phyloP scores from a whole-genome alignment of 2,113 vertebrate genomes.

The Typhlomys cinereus region DNA sequence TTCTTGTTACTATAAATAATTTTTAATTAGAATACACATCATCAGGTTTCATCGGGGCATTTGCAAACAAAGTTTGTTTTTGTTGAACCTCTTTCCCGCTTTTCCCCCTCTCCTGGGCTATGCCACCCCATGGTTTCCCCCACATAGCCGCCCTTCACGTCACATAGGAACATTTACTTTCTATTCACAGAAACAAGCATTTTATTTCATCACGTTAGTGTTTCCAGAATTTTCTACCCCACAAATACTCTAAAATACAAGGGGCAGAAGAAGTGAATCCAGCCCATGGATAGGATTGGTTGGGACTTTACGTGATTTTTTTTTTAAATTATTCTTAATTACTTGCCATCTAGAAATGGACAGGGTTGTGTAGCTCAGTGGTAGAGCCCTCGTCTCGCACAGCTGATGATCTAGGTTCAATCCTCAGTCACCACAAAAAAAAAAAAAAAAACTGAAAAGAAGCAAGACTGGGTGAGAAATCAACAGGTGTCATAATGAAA shows the following conservation, averaged over 20 bases:
- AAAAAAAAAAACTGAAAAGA: too few relatives aligned
- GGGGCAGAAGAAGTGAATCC: not conserved
- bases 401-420: too few relatives aligned
- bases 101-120: too few relatives aligned
- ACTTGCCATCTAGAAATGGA: not conserved
- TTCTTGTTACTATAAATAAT: not conserved
- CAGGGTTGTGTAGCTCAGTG: too few relatives aligned
- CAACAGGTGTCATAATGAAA: not conserved
- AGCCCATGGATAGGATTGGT: not conserved
- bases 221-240: not conserved
- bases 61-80: not conserved
- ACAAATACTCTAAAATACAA: not conserved
- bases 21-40: not conserved
- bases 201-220: not conserved
- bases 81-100: too few relatives aligned
- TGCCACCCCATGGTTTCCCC: not conserved
- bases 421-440: too few relatives aligned
- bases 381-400: too few relatives aligned
- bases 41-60: not conserved
- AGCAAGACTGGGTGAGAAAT: too few relatives aligned
- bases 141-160: too few relatives aligned
- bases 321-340: not conserved
- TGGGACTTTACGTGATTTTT: not conserved
- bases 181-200: not conserved
- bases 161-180: not conserved